Conservation (phyloP, 2,113 vertebrate genomes). For the Rhinopithecus roxellana region DNA sequence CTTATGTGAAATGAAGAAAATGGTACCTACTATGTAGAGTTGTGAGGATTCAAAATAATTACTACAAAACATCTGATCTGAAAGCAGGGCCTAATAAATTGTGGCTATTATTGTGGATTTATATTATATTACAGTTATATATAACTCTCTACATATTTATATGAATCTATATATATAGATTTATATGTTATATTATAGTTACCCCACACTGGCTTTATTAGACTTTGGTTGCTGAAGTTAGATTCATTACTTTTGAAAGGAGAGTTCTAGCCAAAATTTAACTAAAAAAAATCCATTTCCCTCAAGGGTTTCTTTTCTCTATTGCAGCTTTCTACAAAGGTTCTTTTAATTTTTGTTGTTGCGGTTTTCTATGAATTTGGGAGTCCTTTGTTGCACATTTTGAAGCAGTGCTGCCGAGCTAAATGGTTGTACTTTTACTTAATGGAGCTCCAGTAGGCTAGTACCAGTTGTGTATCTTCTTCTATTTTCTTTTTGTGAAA, state of each 20-base stretch:
- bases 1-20: neutral
- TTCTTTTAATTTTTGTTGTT: neutral
- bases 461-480: neutral
- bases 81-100: neutral
- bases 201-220: neutral
- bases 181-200: neutral
- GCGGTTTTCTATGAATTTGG: neutral
- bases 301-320: neutral
- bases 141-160: too few species aligned
- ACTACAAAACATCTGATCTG: neutral
- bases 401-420: neutral
- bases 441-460: neutral
- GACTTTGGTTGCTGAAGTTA: neutral
- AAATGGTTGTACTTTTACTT: neutral
- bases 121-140: too few species aligned
- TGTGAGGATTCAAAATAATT: neutral
- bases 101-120: neutral
- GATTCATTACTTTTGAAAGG: neutral
- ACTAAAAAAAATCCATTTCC: neutral
- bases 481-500: too few species aligned
- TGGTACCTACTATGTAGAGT: neutral
- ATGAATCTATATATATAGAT: too few species aligned
- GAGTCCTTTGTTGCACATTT: neutral
- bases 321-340: neutral
- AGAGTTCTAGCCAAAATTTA: neutral